Base-by-base conservation (phyloP, 2,888 invertebrate genomes). In the Ormyrus pomaceus region DNA sequence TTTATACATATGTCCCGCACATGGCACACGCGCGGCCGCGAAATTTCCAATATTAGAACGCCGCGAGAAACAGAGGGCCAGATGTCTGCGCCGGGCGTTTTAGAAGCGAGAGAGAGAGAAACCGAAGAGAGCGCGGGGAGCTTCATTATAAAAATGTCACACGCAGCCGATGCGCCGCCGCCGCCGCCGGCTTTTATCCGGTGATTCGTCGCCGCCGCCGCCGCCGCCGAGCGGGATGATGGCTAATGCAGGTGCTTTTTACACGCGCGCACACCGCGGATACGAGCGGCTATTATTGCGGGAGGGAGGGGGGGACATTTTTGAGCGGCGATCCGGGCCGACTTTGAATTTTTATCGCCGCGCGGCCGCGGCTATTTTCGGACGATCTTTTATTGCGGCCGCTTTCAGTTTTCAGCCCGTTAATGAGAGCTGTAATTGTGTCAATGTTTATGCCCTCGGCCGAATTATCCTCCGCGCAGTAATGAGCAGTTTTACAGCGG, bases 111-210 rank as follows among this genome's bases (percentile, higher is more conserved):
- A 68, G 34, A 68, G 8, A 55, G 8, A 48, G 11, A 34, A 9
- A 11, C 4, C 11, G 55, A 11, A 7, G 13, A 34, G 19, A 11
- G 6, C 11, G 55, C 45, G 5, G 13, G 34, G 86, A 88, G 87
- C 88, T 90, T 89, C 89, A 89, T 90, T 90, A 89, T 88, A 89
- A 90, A 90, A 90, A 89, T 89, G 89, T 90, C 90, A 88, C 89
- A 88, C 89, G 86, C 90, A 89, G 87, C 84, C 84, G 82, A 58
- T 62, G n/a, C 69, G 34, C 55, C 10, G 55, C 48, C 45, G 5
- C 45, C 53, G 8, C 53, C 51, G 34, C 34, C 34, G 46, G n/a
- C 65, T 56, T 74, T 58, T 58, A 65, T 69, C 69, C 56, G 56
- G 83, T 77, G 84, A 76, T 81, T 82, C 77, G 82, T 77, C 82